These are phyloP conservation scores for Hyles euphorbiae DNA, from an alignment of 1,140 invertebrate species.

Conservation along the genomic window DNA sequence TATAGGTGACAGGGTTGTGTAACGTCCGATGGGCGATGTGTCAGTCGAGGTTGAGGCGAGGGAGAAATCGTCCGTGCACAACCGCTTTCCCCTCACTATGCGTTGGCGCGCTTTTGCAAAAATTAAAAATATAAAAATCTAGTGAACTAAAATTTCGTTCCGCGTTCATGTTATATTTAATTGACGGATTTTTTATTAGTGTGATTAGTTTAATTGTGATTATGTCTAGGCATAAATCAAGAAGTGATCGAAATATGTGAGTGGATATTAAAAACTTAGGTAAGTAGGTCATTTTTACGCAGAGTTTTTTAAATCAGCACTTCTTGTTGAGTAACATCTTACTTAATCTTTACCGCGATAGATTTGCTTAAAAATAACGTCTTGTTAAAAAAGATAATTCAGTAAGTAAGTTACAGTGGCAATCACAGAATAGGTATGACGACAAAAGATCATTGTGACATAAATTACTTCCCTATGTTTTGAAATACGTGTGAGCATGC, in stretches of 20 bases:
- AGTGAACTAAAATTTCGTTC: not conserved
- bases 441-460: slow-evolving; percentile 3
- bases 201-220: too few relatives aligned
- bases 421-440: slow-evolving; percentile 5
- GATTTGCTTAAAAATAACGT: too few relatives aligned
- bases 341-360: too few relatives aligned
- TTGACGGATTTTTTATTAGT: too few relatives aligned
- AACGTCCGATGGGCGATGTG: slow-evolving; percentile 25
- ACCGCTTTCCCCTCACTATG: slow-evolving; percentile 50
- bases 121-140: slow-evolving; percentile 15
- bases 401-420: not conserved
- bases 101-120: slow-evolving; percentile 21
- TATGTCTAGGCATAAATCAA: too few relatives aligned
- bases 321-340: too few relatives aligned
- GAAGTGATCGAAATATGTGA: too few relatives aligned
- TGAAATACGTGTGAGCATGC: slow-evolving; percentile 11
- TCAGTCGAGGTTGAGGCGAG: slow-evolving; percentile 39
- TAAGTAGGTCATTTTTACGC: too few relatives aligned
- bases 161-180: slow-evolving; percentile 1
- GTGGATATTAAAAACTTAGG: too few relatives aligned
- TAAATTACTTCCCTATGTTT: slow-evolving; percentile 12
- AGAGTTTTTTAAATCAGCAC: too few relatives aligned
- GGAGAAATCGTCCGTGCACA: slow-evolving; percentile 47
- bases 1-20: slow-evolving; percentile 29
- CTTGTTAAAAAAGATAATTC: too few relatives aligned